phyloP scores from a whole-genome alignment of 1,140 invertebrate species.

The Portunus trituberculatus region DNA sequence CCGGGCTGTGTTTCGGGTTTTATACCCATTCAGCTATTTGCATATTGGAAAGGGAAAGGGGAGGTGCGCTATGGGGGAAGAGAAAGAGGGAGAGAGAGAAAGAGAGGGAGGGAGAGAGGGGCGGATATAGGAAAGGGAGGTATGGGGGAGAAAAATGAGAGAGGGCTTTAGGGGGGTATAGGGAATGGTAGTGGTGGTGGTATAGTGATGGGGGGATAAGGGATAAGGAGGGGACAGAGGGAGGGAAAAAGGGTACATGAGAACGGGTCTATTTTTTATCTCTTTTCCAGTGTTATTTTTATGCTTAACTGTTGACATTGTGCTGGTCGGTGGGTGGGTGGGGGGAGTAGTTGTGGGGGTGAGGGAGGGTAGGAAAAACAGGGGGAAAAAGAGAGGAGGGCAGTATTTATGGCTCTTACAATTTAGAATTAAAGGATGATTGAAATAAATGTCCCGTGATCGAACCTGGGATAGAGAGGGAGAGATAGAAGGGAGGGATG shows the following conservation, averaged over 20 bases:
- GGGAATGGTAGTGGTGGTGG: too few relatives aligned
- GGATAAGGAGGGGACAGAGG: too few relatives aligned
- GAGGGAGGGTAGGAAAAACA: not conserved
- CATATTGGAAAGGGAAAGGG: conserved; percentile 3
- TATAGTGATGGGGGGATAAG: too few relatives aligned
- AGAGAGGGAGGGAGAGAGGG: too few relatives aligned
- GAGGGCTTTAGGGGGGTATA: too few relatives aligned
- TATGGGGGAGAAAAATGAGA: too few relatives aligned
- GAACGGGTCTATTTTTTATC: not conserved
- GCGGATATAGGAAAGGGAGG: too few relatives aligned
- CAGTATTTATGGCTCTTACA: not conserved
- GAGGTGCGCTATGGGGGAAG: too few relatives aligned
- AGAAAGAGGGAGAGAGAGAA: too few relatives aligned
- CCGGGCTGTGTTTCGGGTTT: not conserved
- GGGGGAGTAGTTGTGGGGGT: not conserved
- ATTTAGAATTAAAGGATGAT: not conserved
- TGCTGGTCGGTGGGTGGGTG: not conserved
- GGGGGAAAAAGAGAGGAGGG: too few relatives aligned
- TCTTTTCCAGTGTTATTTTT: not conserved
- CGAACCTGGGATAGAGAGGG: not conserved
- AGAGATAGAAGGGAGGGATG: too few relatives aligned
- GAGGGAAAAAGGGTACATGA: not conserved
- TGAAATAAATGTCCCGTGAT: not conserved
- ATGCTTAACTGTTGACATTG: conserved; percentile 12
- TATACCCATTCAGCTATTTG: not conserved